phyloP scores from a whole-genome alignment of 2,113 vertebrate genomes.

The Labrus mixtus region DNA sequence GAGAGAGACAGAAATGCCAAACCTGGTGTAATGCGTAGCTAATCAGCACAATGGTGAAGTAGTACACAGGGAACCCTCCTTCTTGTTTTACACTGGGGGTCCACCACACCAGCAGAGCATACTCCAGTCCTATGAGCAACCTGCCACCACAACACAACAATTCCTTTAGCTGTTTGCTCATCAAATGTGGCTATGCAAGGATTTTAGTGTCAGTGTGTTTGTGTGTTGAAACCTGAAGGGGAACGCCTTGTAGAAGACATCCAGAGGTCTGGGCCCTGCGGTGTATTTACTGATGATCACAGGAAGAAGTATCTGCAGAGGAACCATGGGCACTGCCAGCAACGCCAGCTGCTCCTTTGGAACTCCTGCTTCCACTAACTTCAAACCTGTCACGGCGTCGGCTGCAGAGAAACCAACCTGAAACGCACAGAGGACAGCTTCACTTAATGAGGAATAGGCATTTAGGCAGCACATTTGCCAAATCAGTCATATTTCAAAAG shows the following conservation, averaged over 20 bases:
- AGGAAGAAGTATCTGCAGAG: conserved; percentile 94
- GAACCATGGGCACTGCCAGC: conserved; percentile 97
- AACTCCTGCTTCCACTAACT: conserved; percentile 95
- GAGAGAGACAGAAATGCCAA: not conserved
- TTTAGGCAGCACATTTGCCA: not conserved
- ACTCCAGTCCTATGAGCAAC: conserved; percentile 92
- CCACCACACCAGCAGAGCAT: conserved; percentile 96
- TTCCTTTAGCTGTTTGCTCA: not conserved
- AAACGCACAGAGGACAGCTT: conserved; percentile 1
- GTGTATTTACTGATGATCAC: conserved; percentile 98
- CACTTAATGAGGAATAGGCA: not conserved
- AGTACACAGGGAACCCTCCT: conserved; percentile 93
- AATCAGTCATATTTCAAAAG: not conserved
- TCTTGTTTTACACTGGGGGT: conserved; percentile 91
- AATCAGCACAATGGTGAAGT: conserved; percentile 89
- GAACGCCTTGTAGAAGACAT: conserved; percentile 96
- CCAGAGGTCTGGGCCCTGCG: conserved; percentile 92
- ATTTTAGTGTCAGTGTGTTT: no score
- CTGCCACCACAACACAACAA: conserved; percentile 73
- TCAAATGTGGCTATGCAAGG: not conserved
- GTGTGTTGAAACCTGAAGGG: conserved; percentile 89
- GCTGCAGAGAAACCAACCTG: conserved; percentile 98
- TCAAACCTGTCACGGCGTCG: conserved; percentile 96
- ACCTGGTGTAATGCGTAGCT: conserved; percentile 98
- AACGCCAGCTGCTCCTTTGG: conserved; percentile 96